Conservation (phyloP, 2,888 invertebrate species). For the Catocala fraxini region DNA sequence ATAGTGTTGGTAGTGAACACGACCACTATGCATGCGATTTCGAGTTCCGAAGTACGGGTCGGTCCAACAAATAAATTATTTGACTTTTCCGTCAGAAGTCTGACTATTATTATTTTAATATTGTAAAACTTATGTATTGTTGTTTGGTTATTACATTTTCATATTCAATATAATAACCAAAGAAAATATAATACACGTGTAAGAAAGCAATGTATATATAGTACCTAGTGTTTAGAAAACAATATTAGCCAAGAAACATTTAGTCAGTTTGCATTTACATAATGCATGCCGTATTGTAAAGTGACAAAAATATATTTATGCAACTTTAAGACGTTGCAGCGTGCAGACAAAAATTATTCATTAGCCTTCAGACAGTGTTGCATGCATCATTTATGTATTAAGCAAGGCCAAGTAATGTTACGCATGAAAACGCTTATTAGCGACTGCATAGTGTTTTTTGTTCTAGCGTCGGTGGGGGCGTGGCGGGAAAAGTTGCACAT, state of each 20-base stretch:
- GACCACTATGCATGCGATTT: too few relatives aligned
- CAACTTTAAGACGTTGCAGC: conserved; percentile 26
- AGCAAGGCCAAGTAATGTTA: conserved; percentile 49
- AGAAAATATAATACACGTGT: too few relatives aligned
- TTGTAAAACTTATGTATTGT: too few relatives aligned
- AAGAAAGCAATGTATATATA: conserved; percentile 20
- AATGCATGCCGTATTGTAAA: conserved; percentile 22
- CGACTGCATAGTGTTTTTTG: conserved; percentile 67
- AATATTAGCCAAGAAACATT: conserved; percentile 3
- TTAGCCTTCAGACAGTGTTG: conserved; percentile 51
- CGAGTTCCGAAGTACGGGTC: too few relatives aligned
- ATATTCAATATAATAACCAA: too few relatives aligned
- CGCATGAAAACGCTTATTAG: conserved; percentile 44
- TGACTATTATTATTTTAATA: too few relatives aligned
- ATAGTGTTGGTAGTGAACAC: too few relatives aligned
- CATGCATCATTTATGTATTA: conserved; percentile 50
- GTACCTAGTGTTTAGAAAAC: conserved; percentile 30
- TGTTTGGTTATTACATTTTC: too few relatives aligned
- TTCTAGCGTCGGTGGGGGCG: conserved; percentile 75
- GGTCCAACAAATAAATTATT: too few relatives aligned
- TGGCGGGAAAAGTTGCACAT: conserved; percentile 87
- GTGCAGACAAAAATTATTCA: conserved; percentile 40
- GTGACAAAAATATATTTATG: conserved; percentile 38
- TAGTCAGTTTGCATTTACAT: conserved; percentile 9
- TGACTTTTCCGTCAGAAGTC: too few relatives aligned